Base-by-base conservation (phyloP, 2,797 vertebrate species). In the Rhinophrynus dorsalis region DNA sequence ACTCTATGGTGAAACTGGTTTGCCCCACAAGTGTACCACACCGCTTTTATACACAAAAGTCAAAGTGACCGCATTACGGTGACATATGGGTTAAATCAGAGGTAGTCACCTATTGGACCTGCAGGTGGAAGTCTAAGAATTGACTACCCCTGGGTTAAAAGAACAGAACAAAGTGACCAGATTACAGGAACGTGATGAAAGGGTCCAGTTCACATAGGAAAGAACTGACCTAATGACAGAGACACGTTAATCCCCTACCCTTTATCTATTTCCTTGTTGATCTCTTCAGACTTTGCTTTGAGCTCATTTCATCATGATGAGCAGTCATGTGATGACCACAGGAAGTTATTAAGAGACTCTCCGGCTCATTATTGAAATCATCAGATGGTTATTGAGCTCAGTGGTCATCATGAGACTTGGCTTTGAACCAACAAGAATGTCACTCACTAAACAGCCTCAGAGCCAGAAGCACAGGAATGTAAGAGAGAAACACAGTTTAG, bases 331-430 rank as follows among this genome's bases (percentile, higher is more conserved):
- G 48, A 52, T 20, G 15, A 21, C 15, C 15, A 13, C 48, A 65
- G 61, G 61, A 65, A 54, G 26, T 40, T 52, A 65, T 65, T 29
- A 55, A 55, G 23, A 55, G 59, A 47, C 59, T 23, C 27, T 47
- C 15, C 9, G 18, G 15, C 33, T 52, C 6, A 17, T 40, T 21
- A 26, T 20, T 40, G 15, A 6, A 29, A 64, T 40, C 10, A 40
- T 13, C 21, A 1, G 23, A 20, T 65, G 47, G 54, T 10, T 42
- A 29, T 40, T 42, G 20, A 17, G 61, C 9, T 51, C 11, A 6
- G 21, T 51, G 60, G 18, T 2, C 6, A 8, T 65, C 47, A 52
- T 52, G 30, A 40, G 61, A 20, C 47, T 37, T 26, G 60, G 12
- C 20, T 24, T 21, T 20, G 33, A 26, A 6, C 12, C 13, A 18